Conservation (phyloP, 2,797 vertebrate species). For the Chiloscyllium punctatum region DNA sequence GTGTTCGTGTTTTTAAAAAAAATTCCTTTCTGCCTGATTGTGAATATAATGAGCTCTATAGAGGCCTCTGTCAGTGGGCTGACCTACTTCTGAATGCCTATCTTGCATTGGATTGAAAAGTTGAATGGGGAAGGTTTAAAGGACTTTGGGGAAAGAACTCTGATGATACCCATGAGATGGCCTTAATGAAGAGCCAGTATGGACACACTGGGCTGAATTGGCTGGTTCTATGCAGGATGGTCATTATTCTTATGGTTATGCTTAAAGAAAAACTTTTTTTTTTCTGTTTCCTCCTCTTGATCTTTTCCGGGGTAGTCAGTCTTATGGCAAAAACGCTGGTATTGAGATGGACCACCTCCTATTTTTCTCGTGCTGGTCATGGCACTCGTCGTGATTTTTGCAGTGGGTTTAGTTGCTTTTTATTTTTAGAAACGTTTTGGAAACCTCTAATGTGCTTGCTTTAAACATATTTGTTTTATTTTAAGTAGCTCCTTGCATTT, state of each 20-base stretch:
- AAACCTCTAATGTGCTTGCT: background rate
- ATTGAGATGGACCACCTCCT: background rate
- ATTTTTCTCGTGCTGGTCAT: too few species aligned
- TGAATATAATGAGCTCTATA: background rate
- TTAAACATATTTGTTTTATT: background rate
- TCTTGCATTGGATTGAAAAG: too few species aligned
- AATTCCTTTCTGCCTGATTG: background rate
- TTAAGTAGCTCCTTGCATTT: background rate
- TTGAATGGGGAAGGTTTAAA: too few species aligned
- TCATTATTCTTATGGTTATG: background rate
- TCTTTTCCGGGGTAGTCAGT: background rate
- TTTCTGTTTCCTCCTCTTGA: background rate
- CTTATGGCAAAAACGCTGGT: background rate
- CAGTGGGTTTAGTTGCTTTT: too few species aligned
- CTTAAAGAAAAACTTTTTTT: background rate
- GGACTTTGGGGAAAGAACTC: too few species aligned
- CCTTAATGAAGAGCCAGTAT: too few species aligned
- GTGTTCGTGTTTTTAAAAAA: background rate
- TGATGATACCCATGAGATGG: too few species aligned
- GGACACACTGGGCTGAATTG: background rate
- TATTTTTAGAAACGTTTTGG: too few species aligned
- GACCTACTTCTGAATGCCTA: too few species aligned
- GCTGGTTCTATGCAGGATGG: background rate
- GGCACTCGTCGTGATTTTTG: too few species aligned
- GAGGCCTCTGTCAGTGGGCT: too few species aligned